Evolutionary conservation across 2,113 vertebrate genomes (phyloP), one percentile per base, ranked within the genome.

Genomic region (Boulengerochromis microlepis): DNA sequence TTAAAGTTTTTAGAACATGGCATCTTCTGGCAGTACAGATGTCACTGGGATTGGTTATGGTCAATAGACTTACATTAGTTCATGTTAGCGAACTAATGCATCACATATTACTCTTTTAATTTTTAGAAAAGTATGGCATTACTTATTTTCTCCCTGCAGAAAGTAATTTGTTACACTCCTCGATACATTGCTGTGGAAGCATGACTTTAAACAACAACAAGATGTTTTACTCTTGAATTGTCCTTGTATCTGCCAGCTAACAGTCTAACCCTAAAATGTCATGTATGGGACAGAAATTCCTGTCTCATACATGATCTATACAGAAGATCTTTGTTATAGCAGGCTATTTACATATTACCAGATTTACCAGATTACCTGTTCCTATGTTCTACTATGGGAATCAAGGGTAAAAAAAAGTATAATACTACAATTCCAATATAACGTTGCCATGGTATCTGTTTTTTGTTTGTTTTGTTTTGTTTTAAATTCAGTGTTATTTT

Each of bases 21-120:
- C 29, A 10, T 33, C 57, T 31, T 59, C 59, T 35, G 59, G 10
- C 31, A 2, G 6, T n/a, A 64, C 31, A 12, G 10, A 64, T 0
- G 10, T 64, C 31, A 64, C 31, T 64, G 31, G 18, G 59, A 35
- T 35, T 12, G 31, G 59, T 64, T 64, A 11, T 35, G 31, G 59
- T 64, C 59, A 35, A 35, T n/a, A 64, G 18, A 64, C 59, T 64
- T 35, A 64, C 4, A 64, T 64, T 64, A 19, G 59, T 64, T 64
- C 1, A 7, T 64, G 59, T 64, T 35, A 64, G 59, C 2, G 0
- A 64, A 64, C 59, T 64, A 66, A 38, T 66, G 31, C n/a, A 71
- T 6, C 66, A 42, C 66, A 71, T 6, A 24, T 42, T 71, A 71
- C n/a, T 42, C n/a, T 71, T 66, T 38, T 71, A 71, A 22, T 9